Conservation (phyloP, 2,113 vertebrate species). For the Cnemophilus loriae region DNA sequence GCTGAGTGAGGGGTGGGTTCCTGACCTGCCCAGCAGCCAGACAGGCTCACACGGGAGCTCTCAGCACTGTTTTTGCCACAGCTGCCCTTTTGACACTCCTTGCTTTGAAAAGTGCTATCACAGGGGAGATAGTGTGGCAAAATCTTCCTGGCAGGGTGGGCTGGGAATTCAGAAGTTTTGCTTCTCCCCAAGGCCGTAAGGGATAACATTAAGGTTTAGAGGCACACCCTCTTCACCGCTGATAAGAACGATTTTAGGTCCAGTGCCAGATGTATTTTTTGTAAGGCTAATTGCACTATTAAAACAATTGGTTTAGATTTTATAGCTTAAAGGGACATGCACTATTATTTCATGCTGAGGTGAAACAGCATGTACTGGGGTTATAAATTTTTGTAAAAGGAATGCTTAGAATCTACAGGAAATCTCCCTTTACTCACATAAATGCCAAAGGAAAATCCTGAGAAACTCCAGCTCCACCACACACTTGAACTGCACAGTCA, state of each 20-base stretch:
- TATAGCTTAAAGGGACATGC: neutral
- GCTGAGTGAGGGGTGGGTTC: neutral
- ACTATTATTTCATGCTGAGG: neutral
- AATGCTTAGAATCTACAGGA: neutral
- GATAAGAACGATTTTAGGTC: neutral
- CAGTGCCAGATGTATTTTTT: neutral
- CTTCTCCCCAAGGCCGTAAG: neutral
- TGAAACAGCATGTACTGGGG: neutral
- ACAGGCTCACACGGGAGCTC: accelerated
- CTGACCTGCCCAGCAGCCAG: neutral
- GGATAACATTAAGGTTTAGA: neutral
- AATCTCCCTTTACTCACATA: slow-evolving; percentile 78
- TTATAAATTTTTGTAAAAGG: neutral
- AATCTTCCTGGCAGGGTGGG: neutral
- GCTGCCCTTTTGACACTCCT: accelerated
- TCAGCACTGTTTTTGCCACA: neutral
- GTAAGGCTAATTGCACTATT: neutral
- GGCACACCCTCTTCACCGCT: neutral
- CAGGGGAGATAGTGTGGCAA: neutral
- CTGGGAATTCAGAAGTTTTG: neutral
- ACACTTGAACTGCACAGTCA: slow-evolving; percentile 87
- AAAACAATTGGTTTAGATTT: neutral
- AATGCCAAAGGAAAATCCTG: slow-evolving; percentile 87
- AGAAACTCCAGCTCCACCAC: slow-evolving; percentile 85
- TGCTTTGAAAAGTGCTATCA: neutral